These are phyloP conservation scores for Mamestra brassicae DNA, from an alignment of 2,888 invertebrate genomes.

Conservation along the genomic window DNA sequence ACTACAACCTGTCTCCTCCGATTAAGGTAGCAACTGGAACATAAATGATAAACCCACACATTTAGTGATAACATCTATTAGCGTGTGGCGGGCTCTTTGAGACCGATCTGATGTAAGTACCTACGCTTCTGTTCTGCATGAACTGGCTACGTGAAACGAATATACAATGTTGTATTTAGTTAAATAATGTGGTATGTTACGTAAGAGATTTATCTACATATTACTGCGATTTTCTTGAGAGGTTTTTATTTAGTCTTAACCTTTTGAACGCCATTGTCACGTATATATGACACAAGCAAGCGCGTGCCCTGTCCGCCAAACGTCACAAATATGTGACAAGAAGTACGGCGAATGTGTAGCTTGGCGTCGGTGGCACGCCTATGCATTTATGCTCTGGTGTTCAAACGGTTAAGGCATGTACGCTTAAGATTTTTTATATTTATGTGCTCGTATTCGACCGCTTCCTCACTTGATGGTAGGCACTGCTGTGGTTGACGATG, in stretches of 20 bases:
- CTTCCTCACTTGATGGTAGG: no score
- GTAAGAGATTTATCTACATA: conserved; percentile 1
- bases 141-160: conserved; percentile 39
- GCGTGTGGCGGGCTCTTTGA: conserved; percentile 47
- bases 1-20: background rate
- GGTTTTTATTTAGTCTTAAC: background rate
- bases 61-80: conserved; percentile 45
- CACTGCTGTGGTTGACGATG: no score
- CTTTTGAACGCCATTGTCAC: no score
- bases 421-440: no score
- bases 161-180: conserved; percentile 28
- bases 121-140: conserved; percentile 46
- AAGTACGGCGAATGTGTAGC: no score
- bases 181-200: conserved; percentile 1
- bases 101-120: conserved; percentile 21
- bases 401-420: no score
- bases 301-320: no score
- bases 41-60: conserved; percentile 27
- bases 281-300: no score
- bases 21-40: conserved; percentile 9
- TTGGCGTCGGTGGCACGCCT: no score
- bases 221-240: background rate
- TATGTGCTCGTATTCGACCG: no score
- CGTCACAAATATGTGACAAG: no score
- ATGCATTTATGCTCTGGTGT: no score